Evolutionary conservation across 1,140 invertebrate species (phyloP), one percentile per base, ranked within the genome.

Genomic region (Babylonia areolata): DNA sequence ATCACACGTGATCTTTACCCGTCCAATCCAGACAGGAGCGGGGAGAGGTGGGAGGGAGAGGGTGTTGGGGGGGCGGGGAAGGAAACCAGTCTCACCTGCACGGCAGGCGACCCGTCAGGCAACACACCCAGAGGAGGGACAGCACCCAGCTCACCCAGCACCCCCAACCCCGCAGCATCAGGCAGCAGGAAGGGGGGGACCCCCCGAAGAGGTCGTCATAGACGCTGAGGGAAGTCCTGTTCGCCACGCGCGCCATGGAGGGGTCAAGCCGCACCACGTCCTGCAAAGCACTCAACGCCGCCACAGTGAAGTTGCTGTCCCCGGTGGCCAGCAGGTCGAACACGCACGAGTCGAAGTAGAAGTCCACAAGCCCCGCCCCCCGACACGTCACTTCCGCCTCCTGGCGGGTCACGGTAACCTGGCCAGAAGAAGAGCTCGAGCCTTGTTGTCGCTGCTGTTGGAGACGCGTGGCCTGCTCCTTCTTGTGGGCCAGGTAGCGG

Each of bases 331-430:
- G 93, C 82, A 95, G 92, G 90, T 96, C 96, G 89, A 96, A 96
- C 71, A 96, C 94, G 92, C 96, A 96, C 82, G 95, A 95, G 90
- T 96, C 95, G 83, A 96, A 94, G 90, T 95, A 96, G 88, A 95
- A 94, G 88, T 95, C 95, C 31, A 95, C 95, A 39, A 96, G 87
- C 78, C 93, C 92, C 11, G 92, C 91, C n/a, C 92, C 87, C 33
- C 93, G 89, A 84, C 95, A 95, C 31, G 92, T 84, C 23, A 89
- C 89, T 39, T 92, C 85, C 3, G 94, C 94, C 46, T 92, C 87
- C 28, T 90, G 87, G 12, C 58, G 58, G 15, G 58, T 64, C 89
- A 91, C 90, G 84, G 84, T 89, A 42, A 71, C 9, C 31, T 78
- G 77, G 69, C 69, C 80, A n/a, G n/a, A n/a, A n/a, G n/a, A n/a